These are phyloP conservation scores for Camelus bactrianus DNA, from an alignment of 2,113 vertebrate species.

Conservation along the genomic window DNA sequence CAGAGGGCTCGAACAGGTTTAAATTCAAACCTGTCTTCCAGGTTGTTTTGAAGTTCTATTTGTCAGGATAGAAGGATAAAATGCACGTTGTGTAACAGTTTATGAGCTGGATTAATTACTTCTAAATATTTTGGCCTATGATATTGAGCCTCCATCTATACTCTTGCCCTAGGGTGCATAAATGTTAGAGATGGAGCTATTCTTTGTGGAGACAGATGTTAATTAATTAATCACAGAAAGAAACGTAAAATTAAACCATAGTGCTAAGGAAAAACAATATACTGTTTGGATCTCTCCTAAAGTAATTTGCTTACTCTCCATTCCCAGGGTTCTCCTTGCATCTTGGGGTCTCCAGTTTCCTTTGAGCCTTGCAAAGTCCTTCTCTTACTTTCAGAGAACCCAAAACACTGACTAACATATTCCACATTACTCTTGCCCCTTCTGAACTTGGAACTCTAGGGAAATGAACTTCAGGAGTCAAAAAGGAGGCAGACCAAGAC, in stretches of 20 bases:
- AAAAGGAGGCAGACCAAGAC: not conserved
- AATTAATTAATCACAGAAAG: constrained; percentile 31
- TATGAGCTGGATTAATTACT: not conserved
- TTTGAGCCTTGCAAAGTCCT: not conserved
- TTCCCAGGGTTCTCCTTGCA: not conserved
- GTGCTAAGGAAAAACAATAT: not conserved
- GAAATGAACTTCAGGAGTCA: not conserved
- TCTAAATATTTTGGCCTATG: not conserved
- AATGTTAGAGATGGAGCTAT: not conserved
- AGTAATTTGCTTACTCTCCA: not conserved
- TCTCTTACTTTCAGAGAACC: not conserved
- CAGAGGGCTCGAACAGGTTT: constrained; percentile 13
- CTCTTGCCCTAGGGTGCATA: not conserved
- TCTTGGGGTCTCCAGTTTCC: not conserved
- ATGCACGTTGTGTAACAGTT: not conserved
- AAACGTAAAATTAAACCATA: not conserved
- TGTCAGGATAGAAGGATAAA: not conserved
- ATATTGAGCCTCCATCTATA: not conserved
- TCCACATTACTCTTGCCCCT: not conserved
- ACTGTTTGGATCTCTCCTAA: not conserved
- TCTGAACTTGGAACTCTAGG: not conserved
- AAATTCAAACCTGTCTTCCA: not conserved
- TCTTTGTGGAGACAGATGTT: not conserved
- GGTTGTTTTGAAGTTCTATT: not conserved
- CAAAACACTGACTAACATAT: not conserved